phyloP scores from a whole-genome alignment of 2,888 invertebrate genomes.

The Eudasyphora cyanicolor region DNA sequence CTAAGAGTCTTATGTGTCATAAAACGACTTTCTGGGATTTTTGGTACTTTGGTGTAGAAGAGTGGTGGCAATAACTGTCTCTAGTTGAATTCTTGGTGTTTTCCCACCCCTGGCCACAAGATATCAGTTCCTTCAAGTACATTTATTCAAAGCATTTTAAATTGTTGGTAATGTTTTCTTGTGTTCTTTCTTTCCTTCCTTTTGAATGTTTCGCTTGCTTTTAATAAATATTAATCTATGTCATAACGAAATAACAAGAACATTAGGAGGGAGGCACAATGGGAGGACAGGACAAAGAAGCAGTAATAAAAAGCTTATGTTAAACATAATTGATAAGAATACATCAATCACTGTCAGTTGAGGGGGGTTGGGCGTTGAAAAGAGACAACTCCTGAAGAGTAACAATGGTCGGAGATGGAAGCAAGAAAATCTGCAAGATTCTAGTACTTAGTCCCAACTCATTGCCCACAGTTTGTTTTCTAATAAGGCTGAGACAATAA shows the following conservation, averaged over 20 bases:
- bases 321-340: conserved; percentile 63
- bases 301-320: conserved; percentile 28
- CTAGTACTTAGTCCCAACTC: neutral
- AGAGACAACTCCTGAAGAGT: too few relatives aligned
- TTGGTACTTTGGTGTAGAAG: too few relatives aligned
- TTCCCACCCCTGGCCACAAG: too few relatives aligned
- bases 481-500: neutral
- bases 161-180: neutral
- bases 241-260: conserved; percentile 26
- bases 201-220: neutral
- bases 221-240: conserved; percentile 35
- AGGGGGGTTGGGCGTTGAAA: too few relatives aligned
- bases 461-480: neutral
- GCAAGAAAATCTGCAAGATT: neutral
- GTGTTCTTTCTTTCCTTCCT: neutral
- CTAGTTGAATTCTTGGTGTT: neutral
- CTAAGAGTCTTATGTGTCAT: too few relatives aligned
- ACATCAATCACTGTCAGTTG: conserved; percentile 62
- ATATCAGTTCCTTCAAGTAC: neutral
- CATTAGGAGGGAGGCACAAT: neutral
- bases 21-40: too few relatives aligned
- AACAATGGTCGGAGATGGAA: neutral
- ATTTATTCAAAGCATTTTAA: neutral
- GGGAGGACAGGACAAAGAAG: neutral
- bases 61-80: too few relatives aligned